Percentiles rank a stretch among this genome's conserved stretches.
Conservation (phyloP, 2,797 vertebrate genomes). For the Syngnathus acus region DNA sequence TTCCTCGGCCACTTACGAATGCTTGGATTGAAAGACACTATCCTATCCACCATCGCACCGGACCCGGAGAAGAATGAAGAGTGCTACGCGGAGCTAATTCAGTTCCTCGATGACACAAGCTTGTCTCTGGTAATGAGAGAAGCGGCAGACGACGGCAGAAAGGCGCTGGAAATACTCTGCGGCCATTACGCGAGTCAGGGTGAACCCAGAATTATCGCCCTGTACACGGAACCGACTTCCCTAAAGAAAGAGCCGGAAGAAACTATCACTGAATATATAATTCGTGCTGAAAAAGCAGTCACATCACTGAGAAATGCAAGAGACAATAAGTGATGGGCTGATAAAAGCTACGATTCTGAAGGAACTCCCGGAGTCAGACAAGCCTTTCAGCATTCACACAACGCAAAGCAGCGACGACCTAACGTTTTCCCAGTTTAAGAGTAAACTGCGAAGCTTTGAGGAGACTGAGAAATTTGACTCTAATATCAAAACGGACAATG, state of each 20-base stretch:
- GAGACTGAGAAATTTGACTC: conserved; percentile 22
- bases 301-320: conserved; percentile 26
- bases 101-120: conserved; percentile 11
- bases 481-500: conserved; percentile 20
- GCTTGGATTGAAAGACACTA: conserved; percentile 19
- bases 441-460: conserved; percentile 18
- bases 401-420: conserved; percentile 18
- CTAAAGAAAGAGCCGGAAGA: conserved; percentile 12
- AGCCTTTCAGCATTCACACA: conserved; percentile 22
- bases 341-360: conserved; percentile 25
- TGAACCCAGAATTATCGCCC: conserved; percentile 25
- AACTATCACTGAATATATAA: conserved; percentile 29
- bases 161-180: conserved; percentile 22
- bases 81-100: conserved; percentile 14
- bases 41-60: conserved; percentile 1
- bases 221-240: conserved; percentile 32
- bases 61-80: conserved; percentile 14
- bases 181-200: conserved; percentile 28
- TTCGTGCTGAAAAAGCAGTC: conserved; percentile 11
- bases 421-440: conserved; percentile 11
- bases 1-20: conserved; percentile 21
- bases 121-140: conserved; percentile 16
- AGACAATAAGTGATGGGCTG: conserved; percentile 26
- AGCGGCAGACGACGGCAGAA: conserved; percentile 20
- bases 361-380: conserved; percentile 25